A percentile compares a stretch with the other conserved stretches of the same genome.
Evolutionary conservation across 2,797 vertebrate species (phyloP).

Genomic region (Momotus momota): DNA sequence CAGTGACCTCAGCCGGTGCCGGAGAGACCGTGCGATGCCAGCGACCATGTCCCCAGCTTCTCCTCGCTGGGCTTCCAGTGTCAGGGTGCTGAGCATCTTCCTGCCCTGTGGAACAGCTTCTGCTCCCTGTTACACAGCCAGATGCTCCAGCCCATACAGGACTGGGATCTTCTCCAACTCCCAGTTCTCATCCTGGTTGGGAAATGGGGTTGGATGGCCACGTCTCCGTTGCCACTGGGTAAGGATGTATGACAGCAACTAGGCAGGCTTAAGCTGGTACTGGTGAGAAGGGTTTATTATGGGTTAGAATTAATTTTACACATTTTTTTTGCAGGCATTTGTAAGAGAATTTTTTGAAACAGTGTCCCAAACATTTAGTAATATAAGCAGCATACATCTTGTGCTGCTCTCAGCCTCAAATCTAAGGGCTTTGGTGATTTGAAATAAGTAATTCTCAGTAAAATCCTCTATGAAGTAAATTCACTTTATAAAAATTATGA

Average conservation of each 20-base stretch:
- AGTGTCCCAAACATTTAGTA: not conserved
- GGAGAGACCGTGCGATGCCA: not conserved
- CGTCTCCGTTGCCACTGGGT: rapidly evolving
- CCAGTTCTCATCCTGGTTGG: rapidly evolving
- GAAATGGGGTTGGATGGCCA: not conserved
- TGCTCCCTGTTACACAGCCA: not conserved
- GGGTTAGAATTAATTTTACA: not conserved
- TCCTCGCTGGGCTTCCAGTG: rapidly evolving
- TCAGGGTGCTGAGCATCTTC: rapidly evolving
- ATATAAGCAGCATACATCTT: not conserved
- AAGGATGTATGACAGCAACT: not conserved
- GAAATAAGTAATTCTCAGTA: not conserved
- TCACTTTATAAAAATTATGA: not conserved
- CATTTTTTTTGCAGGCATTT: not conserved
- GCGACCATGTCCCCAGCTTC: rapidly evolving
- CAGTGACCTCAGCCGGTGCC: conserved; percentile 81
- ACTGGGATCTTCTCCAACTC: not conserved
- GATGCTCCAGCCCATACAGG: too few species aligned
- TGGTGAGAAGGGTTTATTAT: not conserved
- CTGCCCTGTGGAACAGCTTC: not conserved
- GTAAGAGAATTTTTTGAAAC: not conserved
- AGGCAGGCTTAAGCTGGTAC: not conserved
- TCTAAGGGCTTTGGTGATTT: not conserved
- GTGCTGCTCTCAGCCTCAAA: not conserved
- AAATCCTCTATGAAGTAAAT: not conserved